Evolutionary conservation across 2,113 vertebrate species (phyloP).

Genomic region (Periophthalmodon schlosseri): DNA sequence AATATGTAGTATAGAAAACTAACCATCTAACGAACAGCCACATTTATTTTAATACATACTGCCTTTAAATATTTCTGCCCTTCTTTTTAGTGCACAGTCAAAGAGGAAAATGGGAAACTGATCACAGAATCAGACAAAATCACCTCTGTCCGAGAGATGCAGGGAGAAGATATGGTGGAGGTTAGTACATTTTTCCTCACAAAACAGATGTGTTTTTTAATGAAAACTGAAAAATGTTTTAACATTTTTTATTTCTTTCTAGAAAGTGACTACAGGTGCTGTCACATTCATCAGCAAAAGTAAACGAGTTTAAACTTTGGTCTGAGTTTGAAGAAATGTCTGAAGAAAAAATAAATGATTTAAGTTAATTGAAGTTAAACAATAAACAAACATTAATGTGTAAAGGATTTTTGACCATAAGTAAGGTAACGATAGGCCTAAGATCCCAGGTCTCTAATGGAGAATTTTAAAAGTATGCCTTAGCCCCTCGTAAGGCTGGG

Average conservation of each 20-base stretch:
- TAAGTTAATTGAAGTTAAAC: background rate
- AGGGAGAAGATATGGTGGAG: constrained; percentile 85
- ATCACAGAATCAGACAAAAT: constrained; percentile 79
- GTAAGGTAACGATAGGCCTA: too few species aligned
- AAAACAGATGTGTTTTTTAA: background rate
- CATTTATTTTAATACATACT: too few species aligned
- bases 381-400: background rate
- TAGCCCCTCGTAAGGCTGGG: too few species aligned
- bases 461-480: too few species aligned
- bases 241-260: constrained; percentile 20
- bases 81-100: constrained; percentile 75
- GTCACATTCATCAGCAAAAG: constrained; percentile 79
- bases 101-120: constrained; percentile 79
- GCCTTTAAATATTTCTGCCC: background rate
- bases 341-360: background rate
- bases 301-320: constrained; percentile 61
- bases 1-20: too few species aligned
- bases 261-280: constrained; percentile 77
- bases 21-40: too few species aligned
- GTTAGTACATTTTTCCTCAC: constrained; percentile 55
- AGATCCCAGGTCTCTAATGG: background rate
- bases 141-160: constrained; percentile 78
- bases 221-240: background rate
- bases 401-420: constrained; percentile 8
- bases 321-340: background rate